A percentile compares a stretch with the other conserved stretches of the same genome.
These are phyloP conservation scores for Scortum barcoo DNA, from an alignment of 2,113 vertebrate species.

Conservation along the genomic window DNA sequence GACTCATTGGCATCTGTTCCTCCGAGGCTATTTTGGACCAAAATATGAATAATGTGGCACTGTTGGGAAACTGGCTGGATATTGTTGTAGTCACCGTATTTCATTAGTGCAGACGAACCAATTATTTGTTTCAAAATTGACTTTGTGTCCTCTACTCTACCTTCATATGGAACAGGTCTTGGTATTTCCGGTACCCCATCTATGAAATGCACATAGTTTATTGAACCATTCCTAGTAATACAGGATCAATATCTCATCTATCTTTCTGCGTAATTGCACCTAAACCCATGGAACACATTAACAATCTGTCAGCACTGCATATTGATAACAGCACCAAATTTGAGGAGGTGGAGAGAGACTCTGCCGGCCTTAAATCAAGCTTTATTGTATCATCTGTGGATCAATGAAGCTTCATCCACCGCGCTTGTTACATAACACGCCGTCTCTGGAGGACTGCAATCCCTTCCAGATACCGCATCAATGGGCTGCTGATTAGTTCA, in stretches of 20 bases:
- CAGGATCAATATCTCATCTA: not conserved
- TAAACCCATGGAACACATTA: constrained; percentile 19
- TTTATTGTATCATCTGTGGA: not conserved
- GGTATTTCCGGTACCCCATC: not conserved
- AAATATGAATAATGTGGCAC: constrained; percentile 21
- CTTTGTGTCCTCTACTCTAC: not conserved
- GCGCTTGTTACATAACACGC: constrained; percentile 36
- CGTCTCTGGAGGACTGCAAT: constrained; percentile 9
- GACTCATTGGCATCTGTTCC: not conserved
- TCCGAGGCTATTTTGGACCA: not conserved
- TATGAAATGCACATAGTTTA: constrained; percentile 20
- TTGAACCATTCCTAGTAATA: constrained; percentile 20
- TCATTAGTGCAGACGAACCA: constrained; percentile 4
- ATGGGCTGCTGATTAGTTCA: constrained; percentile 31
- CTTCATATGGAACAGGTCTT: not conserved
- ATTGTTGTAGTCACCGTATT: not conserved
- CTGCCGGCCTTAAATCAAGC: constrained; percentile 19
- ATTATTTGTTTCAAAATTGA: constrained; percentile 12
- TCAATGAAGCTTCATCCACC: constrained; percentile 34
- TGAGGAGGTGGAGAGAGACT: not conserved
- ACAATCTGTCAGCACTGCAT: not conserved
- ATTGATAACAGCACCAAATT: not conserved
- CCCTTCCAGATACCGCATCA: not conserved
- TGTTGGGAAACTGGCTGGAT: not conserved
- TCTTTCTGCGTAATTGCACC: not conserved